Evolutionary conservation across 1,140 invertebrate genomes (phyloP).

Genomic region (Anoplophora glabripennis): DNA sequence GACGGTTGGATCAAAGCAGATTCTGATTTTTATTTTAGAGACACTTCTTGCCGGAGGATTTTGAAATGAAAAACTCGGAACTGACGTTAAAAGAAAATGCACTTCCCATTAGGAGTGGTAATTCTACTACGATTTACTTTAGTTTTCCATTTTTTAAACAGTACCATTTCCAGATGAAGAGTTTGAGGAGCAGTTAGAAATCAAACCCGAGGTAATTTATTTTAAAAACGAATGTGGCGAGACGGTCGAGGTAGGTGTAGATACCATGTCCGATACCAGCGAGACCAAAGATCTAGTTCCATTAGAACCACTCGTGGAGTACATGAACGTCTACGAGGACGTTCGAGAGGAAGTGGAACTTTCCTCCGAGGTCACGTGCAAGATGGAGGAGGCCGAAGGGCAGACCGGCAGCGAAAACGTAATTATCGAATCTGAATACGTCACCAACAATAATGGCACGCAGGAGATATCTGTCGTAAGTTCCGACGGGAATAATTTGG

Average conservation of each 20-base stretch:
- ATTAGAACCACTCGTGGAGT: slow-evolving; percentile 8
- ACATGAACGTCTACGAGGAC: slow-evolving; percentile 5
- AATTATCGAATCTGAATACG: not conserved
- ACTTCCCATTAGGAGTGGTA: too few relatives aligned
- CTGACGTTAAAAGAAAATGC: too few relatives aligned
- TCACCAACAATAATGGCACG: not conserved
- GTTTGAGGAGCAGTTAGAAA: not conserved
- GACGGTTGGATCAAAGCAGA: too few relatives aligned
- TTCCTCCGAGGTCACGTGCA: not conserved
- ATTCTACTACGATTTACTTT: too few relatives aligned
- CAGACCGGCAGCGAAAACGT: not conserved
- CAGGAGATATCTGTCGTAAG: not conserved
- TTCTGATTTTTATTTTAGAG: too few relatives aligned
- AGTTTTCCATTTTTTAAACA: too few relatives aligned
- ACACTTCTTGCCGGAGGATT: too few relatives aligned
- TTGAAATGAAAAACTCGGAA: too few relatives aligned
- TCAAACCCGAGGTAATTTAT: slow-evolving; percentile 1
- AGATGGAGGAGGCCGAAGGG: not conserved
- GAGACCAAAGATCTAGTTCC: not conserved
- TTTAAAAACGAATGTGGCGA: not conserved
- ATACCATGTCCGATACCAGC: not conserved
- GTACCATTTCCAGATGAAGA: too few relatives aligned
- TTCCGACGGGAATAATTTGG: not conserved
- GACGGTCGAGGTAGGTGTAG: too few relatives aligned
- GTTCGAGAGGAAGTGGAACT: not conserved